These are phyloP conservation scores for Cyrtorhinus lividipennis DNA, from an alignment of 1,140 invertebrate species.

Conservation along the genomic window DNA sequence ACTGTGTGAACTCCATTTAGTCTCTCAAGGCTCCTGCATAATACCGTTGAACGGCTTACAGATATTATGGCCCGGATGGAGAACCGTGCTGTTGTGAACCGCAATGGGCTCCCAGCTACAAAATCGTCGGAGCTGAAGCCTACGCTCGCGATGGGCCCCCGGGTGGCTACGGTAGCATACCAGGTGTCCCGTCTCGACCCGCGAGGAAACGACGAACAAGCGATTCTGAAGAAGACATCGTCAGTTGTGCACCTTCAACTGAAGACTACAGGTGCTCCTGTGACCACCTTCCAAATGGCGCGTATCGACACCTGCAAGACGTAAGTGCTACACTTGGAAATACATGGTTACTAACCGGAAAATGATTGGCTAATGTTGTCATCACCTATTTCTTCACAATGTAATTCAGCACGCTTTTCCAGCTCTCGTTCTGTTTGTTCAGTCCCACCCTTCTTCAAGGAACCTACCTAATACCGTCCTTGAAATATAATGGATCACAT, in stretches of 20 bases:
- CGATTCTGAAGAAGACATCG: constrained; percentile 15
- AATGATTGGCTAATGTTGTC: too few species aligned
- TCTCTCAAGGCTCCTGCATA: too few species aligned
- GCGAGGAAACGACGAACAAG: neutral
- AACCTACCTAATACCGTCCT: too few species aligned
- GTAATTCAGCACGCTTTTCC: too few species aligned
- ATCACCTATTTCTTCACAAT: too few species aligned
- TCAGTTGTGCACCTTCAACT: neutral
- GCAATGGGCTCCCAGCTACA: constrained; percentile 11
- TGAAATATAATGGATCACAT: too few species aligned
- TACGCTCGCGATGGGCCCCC: neutral
- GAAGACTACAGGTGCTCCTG: constrained; percentile 16
- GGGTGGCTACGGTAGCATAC: constrained; percentile 11
- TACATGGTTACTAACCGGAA: too few species aligned
- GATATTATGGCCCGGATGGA: constrained; percentile 2
- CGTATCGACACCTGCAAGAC: constrained; percentile 13
- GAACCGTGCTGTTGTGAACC: constrained; percentile 16
- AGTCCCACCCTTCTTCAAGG: too few species aligned
- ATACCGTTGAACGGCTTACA: too few species aligned
- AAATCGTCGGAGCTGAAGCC: constrained; percentile 9
- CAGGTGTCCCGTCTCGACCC: constrained; percentile 9
- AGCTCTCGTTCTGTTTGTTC: too few species aligned
- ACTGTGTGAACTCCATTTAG: too few species aligned
- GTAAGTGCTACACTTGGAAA: too few species aligned
- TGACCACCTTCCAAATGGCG: constrained; percentile 13